phyloP scores from a whole-genome alignment of 2,888 invertebrate species.

The Dryobota labecula region DNA sequence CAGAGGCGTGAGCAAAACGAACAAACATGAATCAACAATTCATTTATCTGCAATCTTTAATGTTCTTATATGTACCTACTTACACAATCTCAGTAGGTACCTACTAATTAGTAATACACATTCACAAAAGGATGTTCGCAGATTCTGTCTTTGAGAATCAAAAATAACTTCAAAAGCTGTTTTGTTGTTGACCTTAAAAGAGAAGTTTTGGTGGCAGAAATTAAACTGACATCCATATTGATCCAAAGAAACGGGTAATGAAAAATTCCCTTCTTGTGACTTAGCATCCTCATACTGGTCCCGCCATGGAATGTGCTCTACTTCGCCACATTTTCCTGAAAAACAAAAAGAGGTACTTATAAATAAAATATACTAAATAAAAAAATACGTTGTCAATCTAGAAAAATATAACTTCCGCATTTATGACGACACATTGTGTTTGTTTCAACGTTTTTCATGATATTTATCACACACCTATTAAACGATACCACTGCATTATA shows the following conservation, averaged over 20 bases:
- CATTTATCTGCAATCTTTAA: slow-evolving; percentile 44
- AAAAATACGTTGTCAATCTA: slow-evolving; percentile 24
- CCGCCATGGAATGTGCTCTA: slow-evolving; percentile 48
- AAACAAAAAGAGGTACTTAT: not conserved
- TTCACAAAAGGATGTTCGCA: slow-evolving; percentile 25
- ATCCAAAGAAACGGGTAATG: slow-evolving; percentile 63
- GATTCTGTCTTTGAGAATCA: slow-evolving; percentile 19
- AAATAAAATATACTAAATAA: not conserved
- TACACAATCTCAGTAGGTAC: slow-evolving; percentile 1
- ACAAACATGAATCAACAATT: slow-evolving; percentile 32
- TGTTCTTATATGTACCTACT: slow-evolving; percentile 9
- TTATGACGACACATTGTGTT: slow-evolving; percentile 25
- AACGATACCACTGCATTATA: slow-evolving; percentile 48
- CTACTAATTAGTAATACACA: slow-evolving; percentile 34
- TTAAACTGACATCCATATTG: slow-evolving; percentile 59
- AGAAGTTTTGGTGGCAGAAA: slow-evolving; percentile 46
- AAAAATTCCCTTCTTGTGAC: slow-evolving; percentile 59
- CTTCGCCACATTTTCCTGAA: slow-evolving; percentile 24
- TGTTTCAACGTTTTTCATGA: slow-evolving; percentile 29
- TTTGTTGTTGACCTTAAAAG: slow-evolving; percentile 59
- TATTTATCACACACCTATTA: slow-evolving; percentile 42
- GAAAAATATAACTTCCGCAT: slow-evolving; percentile 19
- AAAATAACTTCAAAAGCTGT: slow-evolving; percentile 57
- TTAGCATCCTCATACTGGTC: slow-evolving; percentile 6
- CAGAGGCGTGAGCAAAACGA: slow-evolving; percentile 48